These are phyloP conservation scores for Paralvinella palmiformis DNA, from an alignment of 1,140 invertebrate genomes.

Conservation along the genomic window DNA sequence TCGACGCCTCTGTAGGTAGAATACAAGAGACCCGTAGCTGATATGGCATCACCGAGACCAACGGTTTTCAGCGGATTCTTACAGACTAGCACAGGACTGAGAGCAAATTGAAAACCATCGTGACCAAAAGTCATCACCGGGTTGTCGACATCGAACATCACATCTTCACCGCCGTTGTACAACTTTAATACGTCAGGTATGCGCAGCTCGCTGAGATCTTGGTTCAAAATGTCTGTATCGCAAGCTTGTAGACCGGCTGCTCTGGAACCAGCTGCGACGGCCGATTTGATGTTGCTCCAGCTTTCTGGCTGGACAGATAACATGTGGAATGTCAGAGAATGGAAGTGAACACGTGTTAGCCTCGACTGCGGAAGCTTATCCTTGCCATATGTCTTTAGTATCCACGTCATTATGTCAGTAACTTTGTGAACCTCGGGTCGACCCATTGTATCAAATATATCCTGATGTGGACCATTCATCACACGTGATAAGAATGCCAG, in stretches of 20 bases:
- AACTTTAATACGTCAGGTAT: slow-evolving; percentile 44
- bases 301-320: slow-evolving; percentile 38
- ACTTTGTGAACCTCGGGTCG: slow-evolving; percentile 45
- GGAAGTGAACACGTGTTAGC: slow-evolving; percentile 52
- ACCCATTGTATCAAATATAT: slow-evolving; percentile 32
- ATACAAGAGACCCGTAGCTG: slow-evolving; percentile 52
- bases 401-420: slow-evolving; percentile 51
- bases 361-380: slow-evolving; percentile 35
- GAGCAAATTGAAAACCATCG: slow-evolving; percentile 48
- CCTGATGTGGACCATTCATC: slow-evolving; percentile 43
- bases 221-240: slow-evolving; percentile 34
- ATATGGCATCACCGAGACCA: slow-evolving; percentile 53
- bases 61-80: slow-evolving; percentile 52
- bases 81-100: slow-evolving; percentile 54
- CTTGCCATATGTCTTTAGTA: slow-evolving; percentile 46
- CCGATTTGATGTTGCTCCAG: slow-evolving; percentile 49
- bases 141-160: slow-evolving; percentile 32
- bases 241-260: slow-evolving; percentile 51
- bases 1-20: too few relatives aligned
- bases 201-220: slow-evolving; percentile 41
- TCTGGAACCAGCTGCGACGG: slow-evolving; percentile 49
- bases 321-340: slow-evolving; percentile 53
- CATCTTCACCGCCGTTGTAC: slow-evolving; percentile 37
- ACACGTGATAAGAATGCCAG: slow-evolving; percentile 47
- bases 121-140: slow-evolving; percentile 48